Base-by-base conservation (phyloP, 2,888 invertebrate genomes). In the Ectemnius lituratus region DNA sequence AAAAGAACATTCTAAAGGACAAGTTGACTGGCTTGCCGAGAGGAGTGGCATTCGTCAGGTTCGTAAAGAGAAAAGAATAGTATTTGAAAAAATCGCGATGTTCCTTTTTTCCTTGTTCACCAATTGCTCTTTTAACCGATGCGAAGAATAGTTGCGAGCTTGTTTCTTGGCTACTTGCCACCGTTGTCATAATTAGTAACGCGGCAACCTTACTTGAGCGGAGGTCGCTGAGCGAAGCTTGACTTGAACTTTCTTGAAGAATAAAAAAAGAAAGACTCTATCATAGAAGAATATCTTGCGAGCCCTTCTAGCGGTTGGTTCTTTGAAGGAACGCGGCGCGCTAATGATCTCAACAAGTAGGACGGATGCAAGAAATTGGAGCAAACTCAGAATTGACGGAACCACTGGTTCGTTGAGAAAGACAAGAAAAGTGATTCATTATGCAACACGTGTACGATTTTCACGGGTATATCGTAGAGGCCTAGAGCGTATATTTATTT, bases 1-100 rank as follows among this genome's bases (percentile, higher is more conserved):
- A 98, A 92, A 96, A 96, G 90, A 97, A 97, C 87, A 95, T 98
- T 84, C 92, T 98, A 83, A 94, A 96, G 84, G 98, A 98, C 89
- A 97, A 97, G 92, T 93, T 95, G 73, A 97, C 96, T 63, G 97
- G 97, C 62, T 93, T 95, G 88, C 97, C 97, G 8, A 92, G 97
- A 84, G 97, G 98, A 60, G 97, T 98, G 66, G 98, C 97, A 16
- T 98, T 98, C 92, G 97, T 97, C 73, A 95, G 97, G 97, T 97
- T 90, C 91, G 85, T 16, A 52, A 2, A 6, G 11, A 6, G 11
- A 37, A 37, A 37, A 37, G 11, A 37, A 37, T 37, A 1, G 37
- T 2, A 11, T 0, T 11, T 0, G 8, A 37, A 37, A 37, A 23
- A 11, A 6, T 37, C 37, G 8, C 37, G 37, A 0, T 0, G 37